Evolutionary conservation across 2,888 invertebrate genomes (phyloP).

Genomic region (Eilema griseolum): DNA sequence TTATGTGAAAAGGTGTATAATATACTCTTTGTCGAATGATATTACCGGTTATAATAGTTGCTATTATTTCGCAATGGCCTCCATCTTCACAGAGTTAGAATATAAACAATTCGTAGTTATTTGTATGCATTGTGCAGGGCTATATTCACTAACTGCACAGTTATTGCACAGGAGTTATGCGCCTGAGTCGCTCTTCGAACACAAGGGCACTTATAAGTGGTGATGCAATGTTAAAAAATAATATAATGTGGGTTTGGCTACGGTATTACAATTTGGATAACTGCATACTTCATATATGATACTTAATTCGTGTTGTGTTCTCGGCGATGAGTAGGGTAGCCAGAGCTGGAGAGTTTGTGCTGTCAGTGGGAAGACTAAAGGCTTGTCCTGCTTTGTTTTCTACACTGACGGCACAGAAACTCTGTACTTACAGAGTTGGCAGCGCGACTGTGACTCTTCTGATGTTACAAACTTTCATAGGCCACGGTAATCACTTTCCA

Average conservation of each 20-base stretch:
- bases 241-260: not conserved
- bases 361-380: too few species aligned
- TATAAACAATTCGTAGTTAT: not conserved
- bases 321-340: too few species aligned
- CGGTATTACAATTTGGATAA: not conserved
- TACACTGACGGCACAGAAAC: too few species aligned
- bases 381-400: too few species aligned
- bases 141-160: not conserved
- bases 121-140: not conserved
- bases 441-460: too few species aligned
- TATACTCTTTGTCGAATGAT: not conserved
- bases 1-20: too few species aligned
- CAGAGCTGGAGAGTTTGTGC: too few species aligned
- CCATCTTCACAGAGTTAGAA: not conserved
- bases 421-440: too few species aligned
- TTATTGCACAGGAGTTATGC: not conserved
- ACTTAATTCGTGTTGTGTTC: too few species aligned
- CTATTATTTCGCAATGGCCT: not conserved
- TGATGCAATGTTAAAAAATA: not conserved
- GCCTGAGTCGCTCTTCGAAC: not conserved
- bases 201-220: not conserved
- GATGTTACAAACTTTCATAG: too few species aligned
- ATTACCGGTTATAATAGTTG: conserved; percentile 9
- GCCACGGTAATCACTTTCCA: too few species aligned
- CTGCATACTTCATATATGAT: too few species aligned